Percentiles rank a stretch among this genome's conserved stretches.
phyloP scores from a whole-genome alignment of 2,113 vertebrate species.

The Cricetomys ansorgei region DNA sequence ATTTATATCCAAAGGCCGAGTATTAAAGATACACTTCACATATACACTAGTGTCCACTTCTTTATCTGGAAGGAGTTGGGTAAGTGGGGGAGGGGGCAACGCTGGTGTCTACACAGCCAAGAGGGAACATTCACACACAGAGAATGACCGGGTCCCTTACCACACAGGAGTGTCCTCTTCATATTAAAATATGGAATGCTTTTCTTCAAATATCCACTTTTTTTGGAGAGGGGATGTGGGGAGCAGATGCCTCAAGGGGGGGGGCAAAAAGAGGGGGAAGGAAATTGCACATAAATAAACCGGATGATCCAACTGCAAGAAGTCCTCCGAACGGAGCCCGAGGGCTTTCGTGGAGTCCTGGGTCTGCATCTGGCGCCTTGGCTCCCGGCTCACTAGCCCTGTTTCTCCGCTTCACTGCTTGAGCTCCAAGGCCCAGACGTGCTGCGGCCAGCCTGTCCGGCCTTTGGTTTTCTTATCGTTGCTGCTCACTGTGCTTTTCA shows the following conservation, averaged over 20 bases:
- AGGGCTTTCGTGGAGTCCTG: slow-evolving; percentile 78
- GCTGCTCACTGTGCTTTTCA: slow-evolving; percentile 94
- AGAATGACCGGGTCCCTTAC: slow-evolving; percentile 90
- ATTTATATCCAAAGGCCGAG: slow-evolving; percentile 90
- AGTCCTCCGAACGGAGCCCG: slow-evolving; percentile 84
- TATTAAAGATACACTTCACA: slow-evolving; percentile 91
- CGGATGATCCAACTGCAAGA: slow-evolving; percentile 88
- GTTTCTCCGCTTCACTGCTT: slow-evolving; percentile 91
- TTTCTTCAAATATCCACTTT: slow-evolving; percentile 93
- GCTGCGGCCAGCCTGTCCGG: slow-evolving; percentile 99
- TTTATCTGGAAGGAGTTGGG: slow-evolving; percentile 69
- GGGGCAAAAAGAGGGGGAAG: slow-evolving; percentile 82
- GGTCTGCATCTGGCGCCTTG: slow-evolving; percentile 52
- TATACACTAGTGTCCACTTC: slow-evolving; percentile 89
- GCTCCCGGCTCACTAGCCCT: slow-evolving; percentile 55
- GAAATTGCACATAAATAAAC: slow-evolving; percentile 98
- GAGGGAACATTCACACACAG: slow-evolving; percentile 87
- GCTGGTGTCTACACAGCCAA: slow-evolving; percentile 86
- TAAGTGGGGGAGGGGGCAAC: slow-evolving; percentile 1
- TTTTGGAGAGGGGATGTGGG: slow-evolving; percentile 70
- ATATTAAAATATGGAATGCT: slow-evolving; percentile 92
- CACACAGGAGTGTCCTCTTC: slow-evolving; percentile 92
- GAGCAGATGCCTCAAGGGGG: slow-evolving; percentile 73
- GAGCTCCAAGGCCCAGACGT: slow-evolving; percentile 99
- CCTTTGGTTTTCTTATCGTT: slow-evolving; percentile 99